Base-by-base conservation (phyloP, 2,113 vertebrate species). In the Mus spicilegus region DNA sequence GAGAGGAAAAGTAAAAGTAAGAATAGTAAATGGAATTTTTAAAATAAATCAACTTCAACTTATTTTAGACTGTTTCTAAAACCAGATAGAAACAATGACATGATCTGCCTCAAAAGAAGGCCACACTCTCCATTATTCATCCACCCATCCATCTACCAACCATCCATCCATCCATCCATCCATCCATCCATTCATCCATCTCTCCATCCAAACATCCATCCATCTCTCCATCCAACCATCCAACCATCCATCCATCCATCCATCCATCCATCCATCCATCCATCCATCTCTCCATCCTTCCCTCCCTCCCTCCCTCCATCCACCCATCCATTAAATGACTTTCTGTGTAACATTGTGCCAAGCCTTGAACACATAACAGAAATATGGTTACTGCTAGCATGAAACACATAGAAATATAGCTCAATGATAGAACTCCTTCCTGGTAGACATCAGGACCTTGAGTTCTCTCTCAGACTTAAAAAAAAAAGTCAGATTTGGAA, bases 241-340 rank as follows among this genome's bases (percentile, higher is more conserved):
- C 28, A 30, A 0, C 10, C 9, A 28, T 3, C 42, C 3, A 11
- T n/a, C n/a, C n/a, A n/a, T n/a, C 3, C 3, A 6, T 36, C 28
- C 7, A 58, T n/a, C 51, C 20, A 22, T n/a, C 78, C 14, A 7
- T 54, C 19, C 72, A 39, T 36, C 14, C n/a, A 3, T 42, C 36
- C 36, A 39, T 73, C 36, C 0, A 7, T 12, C 36, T 36, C 33
- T 46, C 11, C 72, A 24, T 24, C 72, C 36, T 2, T 22, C 72
- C n/a, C n/a, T n/a, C 2, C n/a, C 39, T 24, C 1, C 11, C 14
- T 14, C 9, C 16, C 56, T 1, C 28, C 30, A 56, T 22, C 78
- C 10, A 56, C 22, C 51, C 33, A 36, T 16, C 24, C 2, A 77
- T 30, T 36, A 24, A 8, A 2, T 51, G 54, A 36, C 11, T 20